Conservation (phyloP, 2,113 vertebrate genomes). For the Myrmecobius fasciatus region DNA sequence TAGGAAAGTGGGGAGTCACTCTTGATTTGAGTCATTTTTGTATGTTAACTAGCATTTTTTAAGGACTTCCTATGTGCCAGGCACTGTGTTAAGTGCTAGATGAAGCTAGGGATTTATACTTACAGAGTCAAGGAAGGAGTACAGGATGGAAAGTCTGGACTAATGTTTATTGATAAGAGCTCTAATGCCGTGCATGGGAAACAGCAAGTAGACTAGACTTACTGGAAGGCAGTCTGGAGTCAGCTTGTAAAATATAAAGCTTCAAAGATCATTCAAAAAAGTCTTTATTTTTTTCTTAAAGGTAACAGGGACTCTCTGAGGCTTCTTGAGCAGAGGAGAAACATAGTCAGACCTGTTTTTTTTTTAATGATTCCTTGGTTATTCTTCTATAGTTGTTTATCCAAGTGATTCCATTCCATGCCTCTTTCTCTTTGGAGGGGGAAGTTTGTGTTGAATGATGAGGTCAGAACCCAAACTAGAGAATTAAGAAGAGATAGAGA, state of each 20-base stretch:
- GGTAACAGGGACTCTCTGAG: background rate
- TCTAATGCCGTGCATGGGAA: background rate
- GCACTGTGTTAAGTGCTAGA: background rate
- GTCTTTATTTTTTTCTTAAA: background rate
- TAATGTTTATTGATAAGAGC: background rate
- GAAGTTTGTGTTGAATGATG: background rate
- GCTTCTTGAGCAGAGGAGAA: background rate
- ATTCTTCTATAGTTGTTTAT: background rate
- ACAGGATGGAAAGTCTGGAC: background rate
- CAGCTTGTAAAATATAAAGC: background rate
- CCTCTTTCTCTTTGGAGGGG: background rate
- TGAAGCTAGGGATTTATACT: background rate
- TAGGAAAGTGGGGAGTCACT: background rate
- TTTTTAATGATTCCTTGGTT: background rate
- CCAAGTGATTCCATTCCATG: background rate
- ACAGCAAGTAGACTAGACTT: background rate
- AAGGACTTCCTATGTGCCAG: background rate
- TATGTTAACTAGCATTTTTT: background rate
- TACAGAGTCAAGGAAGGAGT: background rate
- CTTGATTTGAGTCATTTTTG: background rate
- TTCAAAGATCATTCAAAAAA: background rate
- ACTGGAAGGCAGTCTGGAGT: background rate
- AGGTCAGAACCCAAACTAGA: background rate
- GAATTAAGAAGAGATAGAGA: background rate
- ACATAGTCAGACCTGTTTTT: background rate